Conservation (phyloP, 2,888 invertebrate species). For the Cephus spinipes region DNA sequence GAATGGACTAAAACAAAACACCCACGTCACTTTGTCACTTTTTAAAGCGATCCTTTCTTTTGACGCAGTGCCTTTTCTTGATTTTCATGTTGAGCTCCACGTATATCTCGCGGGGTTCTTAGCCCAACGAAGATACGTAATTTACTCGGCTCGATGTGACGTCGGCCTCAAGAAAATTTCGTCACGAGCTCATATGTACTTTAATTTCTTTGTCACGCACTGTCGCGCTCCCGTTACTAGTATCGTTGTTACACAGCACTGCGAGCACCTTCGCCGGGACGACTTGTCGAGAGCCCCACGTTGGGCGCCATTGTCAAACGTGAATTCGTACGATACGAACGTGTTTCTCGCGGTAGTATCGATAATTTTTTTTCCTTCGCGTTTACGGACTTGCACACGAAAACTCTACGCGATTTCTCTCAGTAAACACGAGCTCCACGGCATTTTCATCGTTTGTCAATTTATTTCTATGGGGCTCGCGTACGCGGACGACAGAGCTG, state of each 20-base stretch:
- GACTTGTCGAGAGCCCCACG: constrained; percentile 30
- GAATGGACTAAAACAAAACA: not conserved
- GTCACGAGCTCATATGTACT: not conserved
- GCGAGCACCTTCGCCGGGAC: constrained; percentile 4
- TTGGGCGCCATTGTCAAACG: constrained; percentile 51
- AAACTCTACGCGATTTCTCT: not conserved
- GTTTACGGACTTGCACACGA: not conserved
- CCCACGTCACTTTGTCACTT: constrained; percentile 40
- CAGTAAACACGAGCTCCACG: not conserved
- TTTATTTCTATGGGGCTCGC: not conserved
- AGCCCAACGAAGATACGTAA: not conserved
- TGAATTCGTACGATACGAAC: constrained; percentile 18
- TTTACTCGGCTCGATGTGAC: not conserved
- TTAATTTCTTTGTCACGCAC: not conserved
- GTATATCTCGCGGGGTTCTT: not conserved
- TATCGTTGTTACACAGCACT: not conserved
- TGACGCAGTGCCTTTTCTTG: constrained; percentile 49
- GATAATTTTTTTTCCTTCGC: not conserved
- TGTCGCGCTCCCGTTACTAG: not conserved
- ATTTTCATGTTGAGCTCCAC: constrained; percentile 39
- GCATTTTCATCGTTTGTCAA: not conserved
- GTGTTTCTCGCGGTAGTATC: not conserved
- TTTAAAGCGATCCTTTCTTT: constrained; percentile 38
- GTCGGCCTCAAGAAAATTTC: not conserved
- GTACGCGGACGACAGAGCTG: constrained; percentile 50